phyloP scores from a whole-genome alignment of 2,113 vertebrate species.

The Oncorhynchus gorbuscha region DNA sequence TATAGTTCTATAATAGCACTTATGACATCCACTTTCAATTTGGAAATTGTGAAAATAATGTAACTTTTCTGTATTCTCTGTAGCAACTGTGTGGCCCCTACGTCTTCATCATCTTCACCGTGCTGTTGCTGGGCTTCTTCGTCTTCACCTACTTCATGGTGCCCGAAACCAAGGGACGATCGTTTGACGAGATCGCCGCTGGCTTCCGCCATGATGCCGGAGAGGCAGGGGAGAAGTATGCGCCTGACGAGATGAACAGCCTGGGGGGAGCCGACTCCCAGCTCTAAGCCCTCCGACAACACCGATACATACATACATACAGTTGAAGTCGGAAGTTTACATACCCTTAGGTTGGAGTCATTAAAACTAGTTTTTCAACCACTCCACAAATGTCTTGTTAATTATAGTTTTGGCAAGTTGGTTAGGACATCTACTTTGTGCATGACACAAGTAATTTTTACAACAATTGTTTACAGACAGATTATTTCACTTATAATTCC shows the following conservation, averaged over 20 bases:
- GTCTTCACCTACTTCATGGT: slow-evolving; percentile 96
- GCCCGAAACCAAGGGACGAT: slow-evolving; percentile 89
- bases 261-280: slow-evolving; percentile 82
- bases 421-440: too few relatives aligned
- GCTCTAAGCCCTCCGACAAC: slow-evolving; percentile 65
- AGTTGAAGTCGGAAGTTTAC: neutral
- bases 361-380: too few relatives aligned
- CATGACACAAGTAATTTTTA: too few relatives aligned
- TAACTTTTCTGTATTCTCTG: slow-evolving; percentile 9
- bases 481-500: too few relatives aligned
- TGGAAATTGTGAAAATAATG: neutral
- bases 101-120: slow-evolving; percentile 92
- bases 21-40: neutral
- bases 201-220: slow-evolving; percentile 81
- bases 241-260: slow-evolving; percentile 85
- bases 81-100: slow-evolving; percentile 89
- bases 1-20: too few relatives aligned
- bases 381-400: too few relatives aligned
- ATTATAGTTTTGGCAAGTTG: too few relatives aligned
- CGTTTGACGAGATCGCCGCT: slow-evolving; percentile 88
- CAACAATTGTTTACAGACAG: too few relatives aligned
- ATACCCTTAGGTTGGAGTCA: neutral
- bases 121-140: slow-evolving; percentile 88
- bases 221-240: slow-evolving; percentile 72
- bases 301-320: neutral